Evolutionary conservation across 2,888 invertebrate genomes (phyloP).

Genomic region (Apodemia mormo): DNA sequence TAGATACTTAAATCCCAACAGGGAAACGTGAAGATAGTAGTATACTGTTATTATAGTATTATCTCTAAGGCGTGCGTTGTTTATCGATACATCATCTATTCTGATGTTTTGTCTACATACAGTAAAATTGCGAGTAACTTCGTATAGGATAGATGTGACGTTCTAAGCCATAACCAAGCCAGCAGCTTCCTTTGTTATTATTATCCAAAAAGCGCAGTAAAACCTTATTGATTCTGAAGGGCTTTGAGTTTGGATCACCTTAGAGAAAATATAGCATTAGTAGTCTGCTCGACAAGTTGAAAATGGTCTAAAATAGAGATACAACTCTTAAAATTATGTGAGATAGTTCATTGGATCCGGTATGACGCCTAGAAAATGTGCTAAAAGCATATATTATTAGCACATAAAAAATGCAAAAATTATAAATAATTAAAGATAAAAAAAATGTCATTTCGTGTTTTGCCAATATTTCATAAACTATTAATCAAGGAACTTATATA

Average conservation of each 20-base stretch:
- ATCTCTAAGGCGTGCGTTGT: not conserved
- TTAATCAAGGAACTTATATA: too few species aligned
- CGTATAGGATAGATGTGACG: not conserved
- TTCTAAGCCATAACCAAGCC: constrained; percentile 2
- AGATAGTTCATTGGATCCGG: too few species aligned
- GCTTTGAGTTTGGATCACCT: not conserved
- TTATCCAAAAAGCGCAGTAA: not conserved
- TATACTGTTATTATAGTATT: not conserved
- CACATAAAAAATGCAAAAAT: too few species aligned
- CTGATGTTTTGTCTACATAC: not conserved
- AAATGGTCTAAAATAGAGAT: too few species aligned
- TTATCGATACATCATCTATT: not conserved
- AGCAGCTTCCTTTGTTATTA: not conserved
- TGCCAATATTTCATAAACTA: too few species aligned
- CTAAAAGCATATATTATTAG: too few species aligned
- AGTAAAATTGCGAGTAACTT: not conserved
- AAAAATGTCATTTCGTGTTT: too few species aligned
- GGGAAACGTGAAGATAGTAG: not conserved
- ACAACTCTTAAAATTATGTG: too few species aligned
- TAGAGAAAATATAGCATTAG: not conserved
- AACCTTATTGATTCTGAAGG: not conserved
- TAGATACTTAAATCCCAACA: not conserved
- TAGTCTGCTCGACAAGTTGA: too few species aligned
- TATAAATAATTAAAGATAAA: too few species aligned
- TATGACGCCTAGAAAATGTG: too few species aligned